These are phyloP conservation scores for Acromyrmex heyeri DNA, from an alignment of 1,140 invertebrate species.

Conservation along the genomic window DNA sequence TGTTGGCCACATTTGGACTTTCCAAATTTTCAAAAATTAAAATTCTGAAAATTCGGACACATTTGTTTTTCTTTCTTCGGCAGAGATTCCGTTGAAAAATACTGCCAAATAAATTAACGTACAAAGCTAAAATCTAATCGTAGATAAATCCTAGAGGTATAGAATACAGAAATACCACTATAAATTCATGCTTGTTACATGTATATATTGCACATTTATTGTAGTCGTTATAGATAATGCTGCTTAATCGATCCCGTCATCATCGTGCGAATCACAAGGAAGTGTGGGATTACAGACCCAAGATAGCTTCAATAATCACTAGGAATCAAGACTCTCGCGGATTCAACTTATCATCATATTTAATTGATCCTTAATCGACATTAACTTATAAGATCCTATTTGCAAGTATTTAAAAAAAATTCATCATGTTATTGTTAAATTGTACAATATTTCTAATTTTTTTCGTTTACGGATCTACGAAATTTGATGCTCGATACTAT, in stretches of 20 bases:
- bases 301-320: slow-evolving; percentile 39
- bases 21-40: neutral
- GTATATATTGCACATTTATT: slow-evolving; percentile 56
- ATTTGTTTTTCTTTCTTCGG: neutral
- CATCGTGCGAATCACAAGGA: slow-evolving; percentile 28
- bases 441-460: neutral
- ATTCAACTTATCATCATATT: slow-evolving; percentile 28
- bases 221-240: slow-evolving; percentile 30
- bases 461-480: neutral
- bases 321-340: slow-evolving; percentile 24
- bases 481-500: neutral
- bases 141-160: slow-evolving; percentile 22
- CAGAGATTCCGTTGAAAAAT: neutral
- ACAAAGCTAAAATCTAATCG: slow-evolving; percentile 36
- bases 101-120: slow-evolving; percentile 22
- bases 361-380: neutral
- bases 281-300: slow-evolving; percentile 5
- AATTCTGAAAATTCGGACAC: neutral
- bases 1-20: neutral
- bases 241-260: slow-evolving; percentile 24
- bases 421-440: neutral
- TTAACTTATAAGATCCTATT: neutral
- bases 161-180: slow-evolving; percentile 56
- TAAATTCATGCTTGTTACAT: slow-evolving; percentile 44
- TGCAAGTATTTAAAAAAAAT: neutral